Evolutionary conservation across 2,797 vertebrate species (phyloP).

Genomic region (Euthynnus affinis): DNA sequence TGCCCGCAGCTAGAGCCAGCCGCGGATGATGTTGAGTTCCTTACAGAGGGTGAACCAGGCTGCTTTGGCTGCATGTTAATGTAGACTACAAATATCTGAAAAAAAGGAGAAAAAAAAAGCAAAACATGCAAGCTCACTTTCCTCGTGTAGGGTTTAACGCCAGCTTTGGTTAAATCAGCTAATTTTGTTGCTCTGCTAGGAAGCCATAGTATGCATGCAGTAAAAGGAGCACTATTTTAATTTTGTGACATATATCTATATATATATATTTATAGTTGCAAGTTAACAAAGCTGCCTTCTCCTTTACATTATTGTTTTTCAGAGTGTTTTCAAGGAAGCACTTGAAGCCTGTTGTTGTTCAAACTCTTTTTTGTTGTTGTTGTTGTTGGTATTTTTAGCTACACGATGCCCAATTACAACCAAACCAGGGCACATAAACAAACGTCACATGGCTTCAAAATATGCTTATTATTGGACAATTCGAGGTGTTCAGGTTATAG

Average conservation of each 20-base stretch:
- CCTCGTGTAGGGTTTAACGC: slow-evolving; percentile 26
- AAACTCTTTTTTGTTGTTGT: too few species aligned
- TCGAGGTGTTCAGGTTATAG: neutral
- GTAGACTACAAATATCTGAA: slow-evolving; percentile 68
- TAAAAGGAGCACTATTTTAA: slow-evolving; percentile 30
- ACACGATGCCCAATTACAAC: slow-evolving; percentile 23
- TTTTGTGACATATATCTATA: slow-evolving; percentile 16
- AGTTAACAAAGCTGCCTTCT: neutral
- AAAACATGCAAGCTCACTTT: slow-evolving; percentile 70
- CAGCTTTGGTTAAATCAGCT: slow-evolving; percentile 66
- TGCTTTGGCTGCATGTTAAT: slow-evolving; percentile 75
- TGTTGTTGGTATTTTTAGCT: neutral
- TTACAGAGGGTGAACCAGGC: slow-evolving; percentile 61
- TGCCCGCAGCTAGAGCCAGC: slow-evolving; percentile 83
- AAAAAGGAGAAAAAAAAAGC: neutral
- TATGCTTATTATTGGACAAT: neutral
- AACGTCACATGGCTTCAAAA: slow-evolving; percentile 7
- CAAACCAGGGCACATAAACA: neutral
- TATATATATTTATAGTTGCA: neutral
- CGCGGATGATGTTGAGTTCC: slow-evolving; percentile 80
- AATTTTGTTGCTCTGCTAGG: slow-evolving; percentile 53
- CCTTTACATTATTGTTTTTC: neutral
- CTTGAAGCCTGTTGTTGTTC: slow-evolving; percentile 27
- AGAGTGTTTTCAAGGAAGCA: slow-evolving; percentile 30
- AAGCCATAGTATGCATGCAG: slow-evolving; percentile 11